Evolutionary conservation across 2,797 vertebrate genomes (phyloP).

Genomic region (Sebastiscus tertius): DNA sequence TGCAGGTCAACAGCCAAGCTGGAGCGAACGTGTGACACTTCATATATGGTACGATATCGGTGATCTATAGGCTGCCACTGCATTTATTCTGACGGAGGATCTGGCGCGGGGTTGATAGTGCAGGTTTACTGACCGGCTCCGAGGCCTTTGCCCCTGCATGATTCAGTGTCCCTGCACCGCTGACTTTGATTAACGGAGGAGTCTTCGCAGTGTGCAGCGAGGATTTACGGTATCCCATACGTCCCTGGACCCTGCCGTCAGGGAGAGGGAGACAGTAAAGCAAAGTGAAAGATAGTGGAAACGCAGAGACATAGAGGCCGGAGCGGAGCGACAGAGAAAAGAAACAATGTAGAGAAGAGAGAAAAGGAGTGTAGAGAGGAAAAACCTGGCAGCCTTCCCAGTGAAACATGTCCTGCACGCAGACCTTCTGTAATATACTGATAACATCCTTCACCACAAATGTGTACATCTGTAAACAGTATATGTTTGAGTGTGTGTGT

Average conservation of each 20-base stretch:
- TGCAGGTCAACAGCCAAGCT: not conserved
- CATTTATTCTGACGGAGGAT: constrained; percentile 19
- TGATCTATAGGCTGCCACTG: constrained; percentile 13
- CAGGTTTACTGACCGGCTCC: constrained; percentile 33
- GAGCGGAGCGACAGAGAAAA: constrained; percentile 6
- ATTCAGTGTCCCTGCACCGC: constrained; percentile 42
- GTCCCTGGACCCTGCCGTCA: constrained; percentile 20
- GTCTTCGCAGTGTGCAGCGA: constrained; percentile 31
- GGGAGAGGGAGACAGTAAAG: constrained; percentile 1
- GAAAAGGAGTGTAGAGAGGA: constrained; percentile 6
- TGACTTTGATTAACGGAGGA: constrained; percentile 66
- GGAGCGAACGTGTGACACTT: not conserved
- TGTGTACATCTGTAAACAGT: constrained; percentile 19
- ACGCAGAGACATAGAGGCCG: constrained; percentile 10
- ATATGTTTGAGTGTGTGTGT: not conserved
- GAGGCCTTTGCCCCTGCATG: constrained; percentile 49
- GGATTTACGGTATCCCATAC: constrained; percentile 50
- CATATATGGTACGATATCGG: accelerated
- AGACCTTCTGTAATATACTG: constrained; percentile 44
- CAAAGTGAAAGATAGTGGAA: constrained; percentile 2
- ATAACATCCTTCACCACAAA: constrained; percentile 47
- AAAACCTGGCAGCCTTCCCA: constrained; percentile 28
- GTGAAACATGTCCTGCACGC: constrained; percentile 28
- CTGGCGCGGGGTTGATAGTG: constrained; percentile 30
- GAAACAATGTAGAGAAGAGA: constrained; percentile 21